Base-by-base conservation (phyloP, 2,113 vertebrate genomes). In the Ovibos moschatus region DNA sequence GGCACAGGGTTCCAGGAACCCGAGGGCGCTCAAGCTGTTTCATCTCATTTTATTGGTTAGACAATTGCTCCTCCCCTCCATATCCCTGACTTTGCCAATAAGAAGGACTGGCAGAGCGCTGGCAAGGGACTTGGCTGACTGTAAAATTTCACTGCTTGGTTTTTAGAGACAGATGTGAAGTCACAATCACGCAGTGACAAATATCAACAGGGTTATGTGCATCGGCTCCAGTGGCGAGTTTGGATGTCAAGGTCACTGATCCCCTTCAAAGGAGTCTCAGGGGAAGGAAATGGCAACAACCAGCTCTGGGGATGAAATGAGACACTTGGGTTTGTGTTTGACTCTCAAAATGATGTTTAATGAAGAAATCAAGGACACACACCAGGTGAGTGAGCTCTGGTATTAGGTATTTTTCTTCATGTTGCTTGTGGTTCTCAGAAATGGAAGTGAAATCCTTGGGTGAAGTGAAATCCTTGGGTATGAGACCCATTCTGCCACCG, bases 391-490 rank as follows among this genome's bases (percentile, higher is more conserved):
- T 85, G 67, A 76, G 71, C 10, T 67, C 71, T 81, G 36, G 33
- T n/a, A 5, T 16, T 50, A 45, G 9, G 40, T 55, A 3, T 60
- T 89, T 78, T 60, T 90, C n/a, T 87, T 84, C n/a, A 1, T n/a
- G 60, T 93, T 92, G 55, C 30, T 89, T 96, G 94, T 86, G 36
- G 47, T 95, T 97, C 85, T 95, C 47, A 93, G 58, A 87, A 83
- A 67, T 78, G 50, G 60, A 95, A 89, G 33, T 71, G 93, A 95
- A 96, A 43, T 43, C 43, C 43, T 43, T 43, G 43, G 43, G 43
- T 43, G 43, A 43, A 95, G 64, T 85, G 17, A 94, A 83, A 93
- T 62, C 74, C 58, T 82, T 78, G 47, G 28, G 13, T 23, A 0
- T 8, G 78, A 90, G 76, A 87, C 78, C 2, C 36, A 4, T 57